Evolutionary conservation across 2,888 invertebrate genomes (phyloP), one percentile per base, ranked within the genome.

Genomic region (Sinodicranocentrus sp.): DNA sequence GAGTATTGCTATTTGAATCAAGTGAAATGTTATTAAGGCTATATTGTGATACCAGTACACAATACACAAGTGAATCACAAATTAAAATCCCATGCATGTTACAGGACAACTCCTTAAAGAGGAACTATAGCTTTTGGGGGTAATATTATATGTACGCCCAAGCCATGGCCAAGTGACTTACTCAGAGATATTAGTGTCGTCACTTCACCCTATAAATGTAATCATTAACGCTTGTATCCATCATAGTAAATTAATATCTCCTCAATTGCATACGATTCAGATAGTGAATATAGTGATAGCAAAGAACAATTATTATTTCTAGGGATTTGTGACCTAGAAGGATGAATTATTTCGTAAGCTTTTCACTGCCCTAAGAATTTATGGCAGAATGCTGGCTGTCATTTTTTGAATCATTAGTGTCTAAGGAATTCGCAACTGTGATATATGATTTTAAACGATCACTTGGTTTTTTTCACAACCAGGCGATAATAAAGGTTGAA

Each of bases 161-260:
- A 59, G n/a, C 59, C 59, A 59, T 59, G 59, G 59, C 59, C 59
- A 59, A 59, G 59, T 59, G 59, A 59, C 59, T 59, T 59, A 57
- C 57, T 15, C 19, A 48, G 48, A 48, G 33, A 6, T 33, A 33
- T 33, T 6, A 33, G 33, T 33, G 33, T 10, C 33, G 33, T 10
- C 33, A 33, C 48, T 48, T 15, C 48, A 17, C 48, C 48, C 13
- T 39, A 8, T 6, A 6, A 39, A 48, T 3, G 48, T 48, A n/a
- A 17, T 48, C 48, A 48, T 48, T 48, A 48, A n/a, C 15, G 48
- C 5, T n/a, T 39, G 3, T 5, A 48, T 48, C 15, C 48, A 15
- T 48, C 48, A 10, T 33, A 33, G 33, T 3, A 33, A 10, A 33
- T 33, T 33, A 33, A 10, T 33, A 10, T 33, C 10, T 33, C n/a